These are phyloP conservation scores for Lethrus apterus DNA, from an alignment of 1,140 invertebrate genomes.

Conservation along the genomic window DNA sequence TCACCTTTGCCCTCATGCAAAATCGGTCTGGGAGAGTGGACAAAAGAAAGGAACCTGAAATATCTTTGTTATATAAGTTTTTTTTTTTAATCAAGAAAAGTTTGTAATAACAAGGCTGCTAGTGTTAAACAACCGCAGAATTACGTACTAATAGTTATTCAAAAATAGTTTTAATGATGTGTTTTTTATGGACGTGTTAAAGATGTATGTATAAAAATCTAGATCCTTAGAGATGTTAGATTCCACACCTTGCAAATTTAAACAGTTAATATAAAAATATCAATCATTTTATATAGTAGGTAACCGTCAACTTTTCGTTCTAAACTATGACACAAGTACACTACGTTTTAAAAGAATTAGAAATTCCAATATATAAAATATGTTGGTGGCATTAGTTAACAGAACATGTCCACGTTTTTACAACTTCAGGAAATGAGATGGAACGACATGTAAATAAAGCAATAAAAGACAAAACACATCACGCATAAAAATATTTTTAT, in stretches of 20 bases:
- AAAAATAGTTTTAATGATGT: too few species aligned
- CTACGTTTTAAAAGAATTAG: not conserved
- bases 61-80: too few species aligned
- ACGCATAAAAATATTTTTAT: slow-evolving; percentile 19
- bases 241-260: not conserved
- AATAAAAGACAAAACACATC: slow-evolving; percentile 18
- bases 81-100: too few species aligned
- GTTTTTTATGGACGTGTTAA: too few species aligned
- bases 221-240: not conserved
- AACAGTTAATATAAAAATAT: not conserved
- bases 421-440: slow-evolving; percentile 21
- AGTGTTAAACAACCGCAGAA: too few species aligned
- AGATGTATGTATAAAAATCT: too few species aligned
- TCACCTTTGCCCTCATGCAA: too few species aligned
- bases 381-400: slow-evolving; percentile 14
- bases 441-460: slow-evolving; percentile 21
- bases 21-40: too few species aligned
- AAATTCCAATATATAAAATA: not conserved
- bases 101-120: too few species aligned
- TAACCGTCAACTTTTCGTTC: too few species aligned
- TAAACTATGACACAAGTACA: not conserved
- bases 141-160: too few species aligned
- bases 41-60: too few species aligned
- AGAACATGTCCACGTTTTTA: slow-evolving; percentile 18
- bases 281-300: not conserved